Evolutionary conservation across 2,888 invertebrate genomes (phyloP).

Genomic region (Drosophila koepferae): DNA sequence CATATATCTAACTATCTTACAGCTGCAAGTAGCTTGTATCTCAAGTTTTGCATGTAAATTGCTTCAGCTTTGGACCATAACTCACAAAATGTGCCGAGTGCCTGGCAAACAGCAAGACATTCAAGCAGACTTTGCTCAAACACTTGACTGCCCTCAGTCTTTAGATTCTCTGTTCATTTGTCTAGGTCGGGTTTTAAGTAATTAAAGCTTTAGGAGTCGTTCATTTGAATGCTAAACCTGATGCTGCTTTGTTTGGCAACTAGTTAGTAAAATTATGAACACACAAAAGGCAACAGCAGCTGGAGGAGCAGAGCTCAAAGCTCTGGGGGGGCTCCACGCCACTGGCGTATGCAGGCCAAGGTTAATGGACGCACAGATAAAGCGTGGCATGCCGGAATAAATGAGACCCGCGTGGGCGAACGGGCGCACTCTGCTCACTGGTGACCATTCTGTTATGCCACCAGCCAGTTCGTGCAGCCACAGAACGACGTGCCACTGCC

Average conservation of each 20-base stretch:
- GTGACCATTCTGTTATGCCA: constrained; percentile 74
- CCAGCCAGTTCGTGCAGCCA: constrained; percentile 26
- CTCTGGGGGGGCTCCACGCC: constrained; percentile 7
- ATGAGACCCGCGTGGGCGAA: constrained; percentile 17
- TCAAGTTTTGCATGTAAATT: constrained; percentile 40
- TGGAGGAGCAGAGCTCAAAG: not conserved
- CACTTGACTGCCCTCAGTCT: constrained; percentile 54
- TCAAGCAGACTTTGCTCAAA: constrained; percentile 32
- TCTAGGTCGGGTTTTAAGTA: constrained; percentile 27
- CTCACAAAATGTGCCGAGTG: constrained; percentile 40
- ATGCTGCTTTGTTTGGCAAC: constrained; percentile 26
- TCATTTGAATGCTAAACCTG: constrained; percentile 26
- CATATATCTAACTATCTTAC: not conserved
- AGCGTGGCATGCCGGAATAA: constrained; percentile 36
- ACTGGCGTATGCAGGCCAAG: constrained; percentile 70
- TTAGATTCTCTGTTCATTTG: not conserved
- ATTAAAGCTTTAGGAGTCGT: constrained; percentile 44
- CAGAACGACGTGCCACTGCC: constrained; percentile 45
- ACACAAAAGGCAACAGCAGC: constrained; percentile 5
- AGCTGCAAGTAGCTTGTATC: constrained; percentile 1
- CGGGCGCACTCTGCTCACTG: constrained; percentile 5
- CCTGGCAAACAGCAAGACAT: constrained; percentile 38
- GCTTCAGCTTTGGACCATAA: constrained; percentile 37
- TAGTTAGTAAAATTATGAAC: constrained; percentile 19
- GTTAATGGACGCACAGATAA: constrained; percentile 61